phyloP scores from a whole-genome alignment of 2,888 invertebrate species.

The Amblyjoppa proteus region DNA sequence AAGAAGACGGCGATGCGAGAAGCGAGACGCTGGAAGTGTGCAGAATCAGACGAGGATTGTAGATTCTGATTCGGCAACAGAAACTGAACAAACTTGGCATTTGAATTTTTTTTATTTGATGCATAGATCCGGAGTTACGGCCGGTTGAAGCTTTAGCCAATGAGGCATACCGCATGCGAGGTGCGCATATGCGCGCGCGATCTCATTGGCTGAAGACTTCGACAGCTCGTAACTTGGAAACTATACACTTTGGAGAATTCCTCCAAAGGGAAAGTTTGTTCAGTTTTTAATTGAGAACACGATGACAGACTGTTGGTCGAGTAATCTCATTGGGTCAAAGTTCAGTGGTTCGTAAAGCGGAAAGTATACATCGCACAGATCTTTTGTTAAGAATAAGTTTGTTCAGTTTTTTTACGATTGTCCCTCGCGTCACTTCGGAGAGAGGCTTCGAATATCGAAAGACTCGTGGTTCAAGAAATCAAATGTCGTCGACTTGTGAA shows the following conservation, averaged over 20 bases:
- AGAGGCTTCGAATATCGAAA: background rate
- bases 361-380: background rate
- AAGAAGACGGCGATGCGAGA: background rate
- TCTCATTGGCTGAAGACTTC: background rate
- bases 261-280: background rate
- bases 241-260: background rate
- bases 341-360: background rate
- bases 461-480: background rate
- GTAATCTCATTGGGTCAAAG: background rate
- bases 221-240: background rate
- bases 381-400: background rate
- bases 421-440: background rate
- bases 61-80: background rate
- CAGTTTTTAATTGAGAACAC: background rate
- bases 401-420: background rate
- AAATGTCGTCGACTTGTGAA: slow-evolving; percentile 17
- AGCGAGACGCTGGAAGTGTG: background rate
- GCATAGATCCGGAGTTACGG: background rate
- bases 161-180: background rate
- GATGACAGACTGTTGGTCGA: background rate
- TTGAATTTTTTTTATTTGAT: background rate
- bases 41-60: background rate
- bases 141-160: background rate
- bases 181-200: background rate
- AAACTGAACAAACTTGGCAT: background rate